Evolutionary conservation across 2,113 vertebrate species (phyloP).

Genomic region (Tachuris rubrigastra): DNA sequence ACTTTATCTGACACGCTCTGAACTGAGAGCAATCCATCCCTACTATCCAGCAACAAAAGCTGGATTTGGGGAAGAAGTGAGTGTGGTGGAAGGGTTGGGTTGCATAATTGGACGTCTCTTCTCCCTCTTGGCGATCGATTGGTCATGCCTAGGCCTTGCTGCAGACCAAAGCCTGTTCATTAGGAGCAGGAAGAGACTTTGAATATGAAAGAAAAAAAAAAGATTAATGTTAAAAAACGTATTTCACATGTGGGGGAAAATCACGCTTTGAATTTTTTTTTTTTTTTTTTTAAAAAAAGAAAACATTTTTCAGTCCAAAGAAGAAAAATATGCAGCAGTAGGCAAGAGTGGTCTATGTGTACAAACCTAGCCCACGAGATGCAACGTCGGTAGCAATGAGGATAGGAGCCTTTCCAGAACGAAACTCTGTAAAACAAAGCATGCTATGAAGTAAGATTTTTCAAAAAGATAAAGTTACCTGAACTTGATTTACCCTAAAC

Average conservation of each 20-base stretch:
- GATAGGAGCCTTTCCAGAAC: conserved; percentile 96
- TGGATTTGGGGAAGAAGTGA: conserved; percentile 74
- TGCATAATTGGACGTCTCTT: conserved; percentile 74
- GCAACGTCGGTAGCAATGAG: conserved; percentile 98
- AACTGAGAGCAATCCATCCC: conserved; percentile 64
- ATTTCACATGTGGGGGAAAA: conserved; percentile 70
- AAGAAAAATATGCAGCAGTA: conserved; percentile 71
- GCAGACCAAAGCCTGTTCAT: conserved; percentile 83
- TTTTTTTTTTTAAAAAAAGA: conserved; percentile 21
- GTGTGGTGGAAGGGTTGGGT: conserved; percentile 71
- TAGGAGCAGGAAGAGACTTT: conserved; percentile 80
- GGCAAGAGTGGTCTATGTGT: conserved; percentile 73
- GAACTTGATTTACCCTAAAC: conserved; percentile 7
- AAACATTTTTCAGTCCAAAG: conserved; percentile 68
- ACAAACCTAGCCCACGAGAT: conserved; percentile 99
- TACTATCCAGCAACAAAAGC: conserved; percentile 76
- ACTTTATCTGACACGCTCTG: conserved; percentile 51
- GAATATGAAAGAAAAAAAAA: conserved; percentile 76
- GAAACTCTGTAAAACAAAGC: conserved; percentile 86
- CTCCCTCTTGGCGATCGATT: conserved; percentile 74
- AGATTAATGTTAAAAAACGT: conserved; percentile 72
- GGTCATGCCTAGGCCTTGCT: conserved; percentile 83
- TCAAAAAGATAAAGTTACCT: not conserved
- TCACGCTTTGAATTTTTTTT: conserved; percentile 64
- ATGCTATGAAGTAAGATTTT: conserved; percentile 33